Evolutionary conservation across 2,113 vertebrate genomes (phyloP).

Genomic region (Pseudonaja textilis): DNA sequence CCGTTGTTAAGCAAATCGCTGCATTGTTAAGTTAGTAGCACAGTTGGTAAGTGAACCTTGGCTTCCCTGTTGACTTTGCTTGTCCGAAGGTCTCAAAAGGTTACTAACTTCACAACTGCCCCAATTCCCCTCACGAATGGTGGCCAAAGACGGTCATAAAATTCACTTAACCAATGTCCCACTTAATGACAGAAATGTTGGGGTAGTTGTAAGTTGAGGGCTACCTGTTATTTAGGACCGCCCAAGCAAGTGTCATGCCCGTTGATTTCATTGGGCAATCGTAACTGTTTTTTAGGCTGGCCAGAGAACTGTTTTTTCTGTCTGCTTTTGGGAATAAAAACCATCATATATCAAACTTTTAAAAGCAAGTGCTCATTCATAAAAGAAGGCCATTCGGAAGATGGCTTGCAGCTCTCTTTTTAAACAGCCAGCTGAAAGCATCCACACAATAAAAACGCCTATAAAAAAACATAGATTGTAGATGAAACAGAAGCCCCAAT

Average conservation of each 20-base stretch:
- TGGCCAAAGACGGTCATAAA: neutral
- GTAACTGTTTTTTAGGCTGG: neutral
- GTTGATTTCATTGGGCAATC: neutral
- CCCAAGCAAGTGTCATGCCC: neutral
- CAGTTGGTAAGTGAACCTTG: no score
- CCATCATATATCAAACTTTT: neutral
- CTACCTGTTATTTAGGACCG: neutral
- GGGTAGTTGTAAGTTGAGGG: neutral
- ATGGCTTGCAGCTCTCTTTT: neutral
- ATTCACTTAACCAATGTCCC: no score
- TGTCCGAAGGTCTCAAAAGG: no score
- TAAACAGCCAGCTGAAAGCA: neutral
- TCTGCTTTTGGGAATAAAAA: neutral
- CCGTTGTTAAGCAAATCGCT: neutral
- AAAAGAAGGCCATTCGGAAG: neutral
- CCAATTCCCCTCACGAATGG: no score
- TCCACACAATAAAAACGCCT: neutral
- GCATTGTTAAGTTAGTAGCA: no score
- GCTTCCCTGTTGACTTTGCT: no score
- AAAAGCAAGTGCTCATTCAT: neutral
- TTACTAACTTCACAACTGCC: no score
- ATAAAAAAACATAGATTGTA: neutral
- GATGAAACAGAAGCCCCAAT: neutral
- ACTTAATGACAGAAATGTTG: no score
- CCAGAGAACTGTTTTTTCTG: neutral